phyloP scores from a whole-genome alignment of 1,140 invertebrate genomes.

The Kradibia gibbosae region DNA sequence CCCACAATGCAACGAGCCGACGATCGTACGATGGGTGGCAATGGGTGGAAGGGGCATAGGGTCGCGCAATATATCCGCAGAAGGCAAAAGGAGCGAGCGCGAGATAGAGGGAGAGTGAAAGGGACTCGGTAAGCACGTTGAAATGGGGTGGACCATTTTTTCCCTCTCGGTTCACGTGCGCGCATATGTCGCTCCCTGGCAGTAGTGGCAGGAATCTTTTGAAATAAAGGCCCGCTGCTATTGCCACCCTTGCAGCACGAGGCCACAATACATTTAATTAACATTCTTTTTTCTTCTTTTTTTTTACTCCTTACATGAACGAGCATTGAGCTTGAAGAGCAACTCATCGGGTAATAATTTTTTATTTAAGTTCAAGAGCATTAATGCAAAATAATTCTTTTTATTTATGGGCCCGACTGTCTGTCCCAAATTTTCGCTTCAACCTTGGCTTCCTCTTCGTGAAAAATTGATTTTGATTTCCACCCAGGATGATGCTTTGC shows the following conservation, averaged over 20 bases:
- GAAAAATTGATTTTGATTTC: not conserved
- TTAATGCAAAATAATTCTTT: not conserved
- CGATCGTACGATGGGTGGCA: no score
- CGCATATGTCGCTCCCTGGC: slow-evolving; percentile 51
- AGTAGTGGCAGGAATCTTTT: slow-evolving; percentile 32
- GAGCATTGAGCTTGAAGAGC: not conserved
- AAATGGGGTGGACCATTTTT: slow-evolving; percentile 49
- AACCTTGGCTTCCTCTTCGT: no score
- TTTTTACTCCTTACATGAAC: not conserved
- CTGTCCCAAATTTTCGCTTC: no score
- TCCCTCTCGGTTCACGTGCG: slow-evolving; percentile 49
- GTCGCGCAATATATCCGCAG: slow-evolving; percentile 16
- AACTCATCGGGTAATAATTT: not conserved
- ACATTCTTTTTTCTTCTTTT: not conserved
- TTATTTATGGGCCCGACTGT: not conserved
- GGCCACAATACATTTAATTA: slow-evolving; percentile 28
- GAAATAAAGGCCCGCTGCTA: slow-evolving; percentile 16
- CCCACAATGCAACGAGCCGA: not conserved
- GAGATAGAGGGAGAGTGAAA: not conserved
- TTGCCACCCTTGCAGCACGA: not conserved
- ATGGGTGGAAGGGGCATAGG: no score
- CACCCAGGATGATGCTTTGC: not conserved
- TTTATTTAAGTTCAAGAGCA: not conserved
- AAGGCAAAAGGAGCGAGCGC: not conserved
- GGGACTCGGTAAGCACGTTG: slow-evolving; percentile 27